Base-by-base conservation (phyloP, 2,888 invertebrate genomes). In the Thera obeliscata region DNA sequence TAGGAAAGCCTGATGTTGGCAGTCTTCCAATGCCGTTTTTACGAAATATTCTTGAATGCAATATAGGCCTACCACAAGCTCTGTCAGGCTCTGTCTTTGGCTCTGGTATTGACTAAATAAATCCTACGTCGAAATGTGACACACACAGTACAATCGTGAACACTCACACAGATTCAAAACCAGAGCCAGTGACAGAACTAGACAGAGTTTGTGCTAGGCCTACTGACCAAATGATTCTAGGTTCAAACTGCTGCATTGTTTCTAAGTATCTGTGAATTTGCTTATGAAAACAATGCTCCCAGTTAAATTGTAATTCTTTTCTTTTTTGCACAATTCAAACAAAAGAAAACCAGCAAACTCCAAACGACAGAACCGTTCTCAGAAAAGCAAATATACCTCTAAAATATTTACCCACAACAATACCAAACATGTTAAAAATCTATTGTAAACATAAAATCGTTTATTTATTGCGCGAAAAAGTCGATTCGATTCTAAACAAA, bases 401-500 rank as follows among this genome's bases (percentile, higher is more conserved):
- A 78, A 77, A 76, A 78, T 73, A 77, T 81, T 78, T 77, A 71
- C 76, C 78, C 77, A 75, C 78, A 79, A 70, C 70, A 76, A 76
- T 67, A 60, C 66, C 49, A 68, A 73, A 67, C 59, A 67, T 74
- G 64, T 46, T 74, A 80, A 82, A 81, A 75, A 64, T 64, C 73
- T 72, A 77, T 84, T 84, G 83, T 83, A 73, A 57, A 69, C 70
- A 70, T 76, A 74, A 78, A 80, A 82, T 81, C 69, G 75, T 74
- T 79, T 76, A 79, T 83, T 82, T 80, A 79, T 74, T 73, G 64
- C 62, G 41, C 57, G 64, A 78, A 81, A 83, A 82, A 81, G 78
- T 60, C 64, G 58, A 69, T 69, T 61, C 56, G 35, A 64, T 68
- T 69, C 61, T 71, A 81, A 82, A 73, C 78, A 79, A 80, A 79